Percentiles rank a stretch among this genome's conserved stretches.
These are phyloP conservation scores for Chymomyza costata DNA, from an alignment of 1,140 invertebrate genomes.

Conservation along the genomic window DNA sequence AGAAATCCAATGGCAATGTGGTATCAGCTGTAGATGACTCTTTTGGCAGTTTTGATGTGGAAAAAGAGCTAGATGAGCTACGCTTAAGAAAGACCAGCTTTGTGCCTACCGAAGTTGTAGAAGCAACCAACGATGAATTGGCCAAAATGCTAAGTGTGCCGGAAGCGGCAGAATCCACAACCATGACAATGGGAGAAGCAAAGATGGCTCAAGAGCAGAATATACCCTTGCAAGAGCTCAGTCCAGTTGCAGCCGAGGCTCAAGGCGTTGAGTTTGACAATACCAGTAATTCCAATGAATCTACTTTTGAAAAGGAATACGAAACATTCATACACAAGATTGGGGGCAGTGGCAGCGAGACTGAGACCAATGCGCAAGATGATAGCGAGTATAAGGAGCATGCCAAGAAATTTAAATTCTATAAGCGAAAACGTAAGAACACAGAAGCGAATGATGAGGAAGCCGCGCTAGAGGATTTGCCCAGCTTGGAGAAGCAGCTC, in stretches of 20 bases:
- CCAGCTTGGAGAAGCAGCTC: not conserved
- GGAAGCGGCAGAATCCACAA: not conserved
- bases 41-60: slow-evolving; percentile 65
- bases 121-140: slow-evolving; percentile 23
- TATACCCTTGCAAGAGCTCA: slow-evolving; percentile 13
- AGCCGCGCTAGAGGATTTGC: not conserved
- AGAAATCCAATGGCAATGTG: slow-evolving; percentile 42
- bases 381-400: slow-evolving; percentile 25
- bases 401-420: slow-evolving; percentile 55
- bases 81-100: slow-evolving; percentile 36
- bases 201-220: not conserved
- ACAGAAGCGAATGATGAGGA: slow-evolving; percentile 23
- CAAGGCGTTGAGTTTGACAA: slow-evolving; percentile 44
- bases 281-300: slow-evolving; percentile 61
- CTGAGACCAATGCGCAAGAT: slow-evolving; percentile 8
- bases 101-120: slow-evolving; percentile 8
- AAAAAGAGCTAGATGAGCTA: slow-evolving; percentile 68
- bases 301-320: slow-evolving; percentile 65
- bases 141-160: slow-evolving; percentile 45
- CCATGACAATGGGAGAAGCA: not conserved
- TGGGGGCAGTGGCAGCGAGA: slow-evolving; percentile 38
- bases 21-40: slow-evolving; percentile 30
- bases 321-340: slow-evolving; percentile 66
- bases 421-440: slow-evolving; percentile 53
- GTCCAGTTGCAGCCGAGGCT: slow-evolving; percentile 5